phyloP scores from a whole-genome alignment of 2,797 vertebrate species.

The Leuciscus waleckii region DNA sequence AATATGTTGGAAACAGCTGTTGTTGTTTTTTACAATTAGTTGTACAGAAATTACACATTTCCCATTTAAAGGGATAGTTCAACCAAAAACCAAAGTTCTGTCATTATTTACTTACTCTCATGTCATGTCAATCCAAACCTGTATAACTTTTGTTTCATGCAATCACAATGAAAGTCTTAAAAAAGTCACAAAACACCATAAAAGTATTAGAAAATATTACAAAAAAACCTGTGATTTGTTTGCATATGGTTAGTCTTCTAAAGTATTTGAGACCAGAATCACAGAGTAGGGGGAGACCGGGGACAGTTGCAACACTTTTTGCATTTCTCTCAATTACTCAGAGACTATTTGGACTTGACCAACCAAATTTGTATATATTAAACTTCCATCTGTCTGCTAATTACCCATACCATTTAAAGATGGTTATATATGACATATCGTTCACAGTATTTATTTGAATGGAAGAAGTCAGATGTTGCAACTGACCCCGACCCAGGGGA shows the following conservation, averaged over 20 bases:
- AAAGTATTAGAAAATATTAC: not conserved
- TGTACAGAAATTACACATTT: not conserved
- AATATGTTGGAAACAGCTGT: not conserved
- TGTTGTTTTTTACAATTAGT: not conserved
- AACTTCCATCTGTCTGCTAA: too few relatives aligned
- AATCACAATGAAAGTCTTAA: not conserved
- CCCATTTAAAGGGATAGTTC: not conserved
- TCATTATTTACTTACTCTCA: not conserved
- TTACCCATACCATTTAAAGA: too few relatives aligned
- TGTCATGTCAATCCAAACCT: not conserved
- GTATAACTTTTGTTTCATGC: not conserved
- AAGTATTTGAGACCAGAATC: not conserved
- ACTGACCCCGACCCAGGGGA: too few relatives aligned
- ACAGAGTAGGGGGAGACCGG: too few relatives aligned
- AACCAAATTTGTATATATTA: too few relatives aligned
- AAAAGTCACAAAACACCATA: not conserved
- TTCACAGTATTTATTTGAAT: too few relatives aligned
- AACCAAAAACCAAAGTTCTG: not conserved
- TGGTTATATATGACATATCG: too few relatives aligned
- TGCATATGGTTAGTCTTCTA: not conserved
- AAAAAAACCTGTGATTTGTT: not conserved
- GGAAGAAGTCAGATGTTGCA: too few relatives aligned
- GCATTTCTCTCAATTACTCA: too few relatives aligned
- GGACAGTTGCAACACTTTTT: too few relatives aligned
- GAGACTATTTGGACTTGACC: too few relatives aligned